Conservation (phyloP, 2,797 vertebrate genomes). For the Poecilia picta region DNA sequence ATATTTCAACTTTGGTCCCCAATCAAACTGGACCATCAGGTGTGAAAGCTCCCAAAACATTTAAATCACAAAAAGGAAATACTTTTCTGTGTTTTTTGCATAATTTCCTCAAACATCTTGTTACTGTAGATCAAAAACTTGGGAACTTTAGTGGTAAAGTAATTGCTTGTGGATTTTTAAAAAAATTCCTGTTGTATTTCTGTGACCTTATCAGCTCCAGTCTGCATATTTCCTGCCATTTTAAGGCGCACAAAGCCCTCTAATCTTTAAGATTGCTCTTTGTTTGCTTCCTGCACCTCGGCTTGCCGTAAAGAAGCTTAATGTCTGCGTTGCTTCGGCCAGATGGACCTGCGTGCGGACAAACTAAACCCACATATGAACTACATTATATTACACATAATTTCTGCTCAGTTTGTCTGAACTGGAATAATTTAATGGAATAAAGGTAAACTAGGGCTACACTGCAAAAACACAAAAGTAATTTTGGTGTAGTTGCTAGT, state of each 20-base stretch:
- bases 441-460: conserved; percentile 6
- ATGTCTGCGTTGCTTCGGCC: conserved; percentile 54
- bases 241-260: conserved; percentile 45
- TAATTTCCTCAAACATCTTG: not conserved
- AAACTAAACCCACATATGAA: conserved; percentile 23
- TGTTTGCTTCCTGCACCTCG: conserved; percentile 62
- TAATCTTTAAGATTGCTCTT: conserved; percentile 64
- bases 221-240: conserved; percentile 30
- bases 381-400: conserved; percentile 25
- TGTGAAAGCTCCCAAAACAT: not conserved
- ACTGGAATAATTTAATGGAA: conserved; percentile 28
- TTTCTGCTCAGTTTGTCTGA: not conserved
- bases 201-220: not conserved
- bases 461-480: too few relatives aligned
- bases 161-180: not conserved
- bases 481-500: too few relatives aligned
- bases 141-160: not conserved
- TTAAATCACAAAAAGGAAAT: not conserved
- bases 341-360: conserved; percentile 56
- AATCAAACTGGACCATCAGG: too few relatives aligned
- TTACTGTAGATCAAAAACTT: not conserved
- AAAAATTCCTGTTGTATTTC: not conserved
- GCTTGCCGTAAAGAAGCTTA: conserved; percentile 69
- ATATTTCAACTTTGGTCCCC: too few relatives aligned
- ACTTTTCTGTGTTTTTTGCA: not conserved